Evolutionary conservation across 2,888 invertebrate species (phyloP).

Genomic region (Spisula subtruncata): DNA sequence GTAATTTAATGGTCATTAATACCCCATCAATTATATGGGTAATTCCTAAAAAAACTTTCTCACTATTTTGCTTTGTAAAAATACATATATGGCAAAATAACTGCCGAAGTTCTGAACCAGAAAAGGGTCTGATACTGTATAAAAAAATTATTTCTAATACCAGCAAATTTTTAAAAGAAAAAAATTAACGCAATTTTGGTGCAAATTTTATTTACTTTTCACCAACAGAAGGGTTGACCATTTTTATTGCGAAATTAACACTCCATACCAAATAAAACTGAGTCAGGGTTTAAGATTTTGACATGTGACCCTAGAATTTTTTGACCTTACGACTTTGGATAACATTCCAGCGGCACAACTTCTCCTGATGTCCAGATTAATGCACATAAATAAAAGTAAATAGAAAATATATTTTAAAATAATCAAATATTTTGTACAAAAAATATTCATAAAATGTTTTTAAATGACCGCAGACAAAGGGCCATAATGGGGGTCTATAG

Average conservation of each 20-base stretch:
- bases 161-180: background rate
- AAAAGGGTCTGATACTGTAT: background rate
- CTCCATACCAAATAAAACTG: slow-evolving; percentile 47
- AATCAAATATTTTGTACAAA: slow-evolving; percentile 56
- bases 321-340: slow-evolving; percentile 50
- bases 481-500: slow-evolving; percentile 41
- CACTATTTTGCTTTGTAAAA: background rate
- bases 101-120: background rate
- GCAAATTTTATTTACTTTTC: slow-evolving; percentile 54
- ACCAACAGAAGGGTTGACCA: slow-evolving; percentile 21
- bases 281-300: slow-evolving; percentile 34
- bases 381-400: slow-evolving; percentile 58
- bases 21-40: background rate
- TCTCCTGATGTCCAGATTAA: slow-evolving; percentile 48
- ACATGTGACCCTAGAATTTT: slow-evolving; percentile 51
- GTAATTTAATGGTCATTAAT: background rate
- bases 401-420: slow-evolving; percentile 63
- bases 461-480: slow-evolving; percentile 46
- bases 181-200: slow-evolving; percentile 30
- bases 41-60: background rate
- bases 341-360: slow-evolving; percentile 43
- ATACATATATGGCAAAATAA: background rate
- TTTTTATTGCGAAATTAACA: slow-evolving; percentile 55
- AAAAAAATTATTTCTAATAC: background rate
- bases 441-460: slow-evolving; percentile 55